Percentiles rank a stretch among this genome's conserved stretches.
Evolutionary conservation across 2,888 invertebrate genomes (phyloP).

Genomic region (Agriopis marginaria): DNA sequence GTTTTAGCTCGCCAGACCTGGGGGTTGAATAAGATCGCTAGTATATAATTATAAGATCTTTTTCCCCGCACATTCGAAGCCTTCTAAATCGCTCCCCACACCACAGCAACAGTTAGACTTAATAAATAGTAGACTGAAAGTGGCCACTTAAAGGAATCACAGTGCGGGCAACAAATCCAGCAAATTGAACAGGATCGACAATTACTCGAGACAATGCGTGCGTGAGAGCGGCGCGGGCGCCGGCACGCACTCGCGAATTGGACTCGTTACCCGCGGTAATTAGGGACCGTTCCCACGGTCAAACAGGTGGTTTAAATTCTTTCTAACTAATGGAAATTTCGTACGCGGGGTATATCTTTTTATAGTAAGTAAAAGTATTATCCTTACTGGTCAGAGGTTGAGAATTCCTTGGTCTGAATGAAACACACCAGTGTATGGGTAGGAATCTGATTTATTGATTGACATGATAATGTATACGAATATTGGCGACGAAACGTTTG

Average conservation of each 20-base stretch:
- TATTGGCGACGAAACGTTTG: no score
- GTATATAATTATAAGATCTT: background rate
- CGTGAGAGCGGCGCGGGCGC: slow-evolving; percentile 81
- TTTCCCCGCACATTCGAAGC: background rate
- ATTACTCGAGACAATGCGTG: slow-evolving; percentile 86
- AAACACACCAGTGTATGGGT: no score
- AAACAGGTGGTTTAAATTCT: slow-evolving; percentile 45
- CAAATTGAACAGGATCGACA: slow-evolving; percentile 85
- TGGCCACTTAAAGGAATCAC: slow-evolving; percentile 85
- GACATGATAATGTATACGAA: no score
- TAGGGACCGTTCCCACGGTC: slow-evolving; percentile 82
- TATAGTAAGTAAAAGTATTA: no score
- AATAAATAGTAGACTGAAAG: slow-evolving; percentile 65
- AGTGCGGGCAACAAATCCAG: slow-evolving; percentile 78
- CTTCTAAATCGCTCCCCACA: slow-evolving; percentile 14
- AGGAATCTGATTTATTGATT: no score
- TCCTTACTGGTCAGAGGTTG: no score
- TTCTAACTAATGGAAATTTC: slow-evolving; percentile 13
- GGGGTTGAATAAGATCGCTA: background rate
- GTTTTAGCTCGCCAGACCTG: no score
- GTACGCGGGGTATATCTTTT: background rate
- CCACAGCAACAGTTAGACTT: slow-evolving; percentile 26
- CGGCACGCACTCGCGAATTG: slow-evolving; percentile 80
- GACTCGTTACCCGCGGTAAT: slow-evolving; percentile 82
- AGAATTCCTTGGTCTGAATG: no score